phyloP scores from a whole-genome alignment of 2,113 vertebrate species.

The Conger conger region DNA sequence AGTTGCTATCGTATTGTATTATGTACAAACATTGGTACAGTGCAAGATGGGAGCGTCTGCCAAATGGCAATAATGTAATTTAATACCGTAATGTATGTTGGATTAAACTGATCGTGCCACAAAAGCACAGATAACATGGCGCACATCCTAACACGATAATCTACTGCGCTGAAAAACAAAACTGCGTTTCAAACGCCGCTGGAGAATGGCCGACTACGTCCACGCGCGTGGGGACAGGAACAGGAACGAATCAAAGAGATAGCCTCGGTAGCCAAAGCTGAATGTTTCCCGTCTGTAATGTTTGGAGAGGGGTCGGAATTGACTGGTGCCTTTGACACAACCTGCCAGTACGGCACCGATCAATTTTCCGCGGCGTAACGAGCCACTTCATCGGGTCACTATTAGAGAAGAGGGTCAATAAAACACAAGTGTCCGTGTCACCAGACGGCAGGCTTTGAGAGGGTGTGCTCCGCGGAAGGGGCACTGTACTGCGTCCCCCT shows the following conservation, averaged over 20 bases:
- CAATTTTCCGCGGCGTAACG: slow-evolving; percentile 43
- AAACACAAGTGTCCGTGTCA: slow-evolving; percentile 23
- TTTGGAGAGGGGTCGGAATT: neutral
- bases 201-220: neutral
- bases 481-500: neutral
- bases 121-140: neutral
- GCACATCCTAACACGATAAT: neutral
- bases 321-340: slow-evolving; percentile 25
- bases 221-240: neutral
- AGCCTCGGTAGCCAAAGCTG: neutral
- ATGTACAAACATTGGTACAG: no score
- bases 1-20: no score
- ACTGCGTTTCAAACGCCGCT: neutral
- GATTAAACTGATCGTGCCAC: neutral
- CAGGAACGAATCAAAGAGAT: neutral
- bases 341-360: slow-evolving; percentile 30
- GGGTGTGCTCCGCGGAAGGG: slow-evolving; percentile 6
- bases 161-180: neutral
- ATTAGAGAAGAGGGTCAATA: slow-evolving; percentile 32
- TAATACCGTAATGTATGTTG: no score
- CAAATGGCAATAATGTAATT: no score
- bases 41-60: no score
- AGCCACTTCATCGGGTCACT: slow-evolving; percentile 32
- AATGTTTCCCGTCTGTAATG: neutral
- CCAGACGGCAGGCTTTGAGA: slow-evolving; percentile 10